Evolutionary conservation across 2,888 invertebrate genomes (phyloP), one percentile per base, ranked within the genome.

Genomic region (Hemithea aestivaria): DNA sequence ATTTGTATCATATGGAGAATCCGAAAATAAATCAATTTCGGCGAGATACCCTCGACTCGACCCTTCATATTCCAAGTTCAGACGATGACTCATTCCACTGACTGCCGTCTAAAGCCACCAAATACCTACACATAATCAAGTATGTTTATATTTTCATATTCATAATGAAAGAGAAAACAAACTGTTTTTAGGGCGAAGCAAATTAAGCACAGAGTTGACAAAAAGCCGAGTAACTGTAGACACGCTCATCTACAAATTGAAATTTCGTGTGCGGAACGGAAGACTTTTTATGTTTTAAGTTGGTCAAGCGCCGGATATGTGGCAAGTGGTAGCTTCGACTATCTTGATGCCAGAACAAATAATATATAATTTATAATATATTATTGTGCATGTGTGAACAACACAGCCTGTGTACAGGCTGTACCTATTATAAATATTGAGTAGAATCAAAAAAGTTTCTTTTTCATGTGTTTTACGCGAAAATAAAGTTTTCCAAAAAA

Each of bases 221-320:
- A 81, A 80, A 79, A 76, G 65, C 44, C 52, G 53, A 53, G 40
- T 46, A 50, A 56, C 58, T 58, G 43, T 44, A 48, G 59, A 62
- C 58, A 66, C 58, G 59, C 58, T 66, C 59, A 50, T 60, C 35
- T 36, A 60, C 61, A 73, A 82, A 81, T 82, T 71, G 71, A 71
- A 76, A 72, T 73, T 59, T 75, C 71, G 73, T 80, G 74, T 77
- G 79, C 75, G 79, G 78, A 82, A 80, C 83, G 81, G 79, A 79
- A 79, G 76, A 70, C 73, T 73, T 74, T n/a, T 71, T 73, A 68
- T 57, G 57, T 66, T 53, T 57, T 62, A 62, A 68, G 67, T 73
- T 73, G 79, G 73, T 66, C 75, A 69, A 80, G 71, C 60, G 58
- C 66, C 83, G 83, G 84, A 83, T 73, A 57, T 82, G 77, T 72